Evolutionary conservation across 35 echinoderm and acorn worm genomes (phyloP).

Genomic region (Heliocidaris tuberculata): DNA sequence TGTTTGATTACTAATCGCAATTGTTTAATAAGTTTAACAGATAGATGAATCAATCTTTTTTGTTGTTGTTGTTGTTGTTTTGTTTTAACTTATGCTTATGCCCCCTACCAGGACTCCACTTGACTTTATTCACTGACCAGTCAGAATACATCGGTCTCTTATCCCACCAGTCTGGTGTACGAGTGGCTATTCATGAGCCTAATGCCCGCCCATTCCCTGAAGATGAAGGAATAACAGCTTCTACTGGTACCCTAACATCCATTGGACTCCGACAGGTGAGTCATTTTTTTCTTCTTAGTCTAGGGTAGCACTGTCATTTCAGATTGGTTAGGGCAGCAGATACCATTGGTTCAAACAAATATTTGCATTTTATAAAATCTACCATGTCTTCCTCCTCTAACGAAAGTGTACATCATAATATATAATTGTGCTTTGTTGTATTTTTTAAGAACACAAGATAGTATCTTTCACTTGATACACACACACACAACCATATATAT

Average conservation of each 20-base stretch:
- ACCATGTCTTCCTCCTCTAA: too few relatives aligned
- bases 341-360: too few relatives aligned
- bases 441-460: too few relatives aligned
- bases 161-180: constrained; percentile 67
- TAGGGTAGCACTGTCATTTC: too few relatives aligned
- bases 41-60: background rate
- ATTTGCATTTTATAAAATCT: too few relatives aligned
- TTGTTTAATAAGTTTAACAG: background rate
- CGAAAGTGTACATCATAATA: too few relatives aligned
- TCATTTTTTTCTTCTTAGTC: background rate
- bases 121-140: constrained; percentile 72
- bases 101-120: constrained; percentile 49
- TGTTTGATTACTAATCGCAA: too few relatives aligned
- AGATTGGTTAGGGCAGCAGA: too few relatives aligned
- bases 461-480: too few relatives aligned
- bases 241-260: constrained; percentile 61
- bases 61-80: too few relatives aligned
- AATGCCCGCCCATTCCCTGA: constrained; percentile 61
- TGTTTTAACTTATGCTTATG: background rate
- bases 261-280: constrained; percentile 68
- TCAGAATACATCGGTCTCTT: constrained; percentile 70
- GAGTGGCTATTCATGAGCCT: constrained; percentile 60
- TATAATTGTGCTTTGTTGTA: too few relatives aligned
- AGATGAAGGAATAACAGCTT: constrained; percentile 70
- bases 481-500: too few relatives aligned